Evolutionary conservation across 2,113 vertebrate genomes (phyloP), one percentile per base, ranked within the genome.

Genomic region (Stomatorhinus ivindoensis): DNA sequence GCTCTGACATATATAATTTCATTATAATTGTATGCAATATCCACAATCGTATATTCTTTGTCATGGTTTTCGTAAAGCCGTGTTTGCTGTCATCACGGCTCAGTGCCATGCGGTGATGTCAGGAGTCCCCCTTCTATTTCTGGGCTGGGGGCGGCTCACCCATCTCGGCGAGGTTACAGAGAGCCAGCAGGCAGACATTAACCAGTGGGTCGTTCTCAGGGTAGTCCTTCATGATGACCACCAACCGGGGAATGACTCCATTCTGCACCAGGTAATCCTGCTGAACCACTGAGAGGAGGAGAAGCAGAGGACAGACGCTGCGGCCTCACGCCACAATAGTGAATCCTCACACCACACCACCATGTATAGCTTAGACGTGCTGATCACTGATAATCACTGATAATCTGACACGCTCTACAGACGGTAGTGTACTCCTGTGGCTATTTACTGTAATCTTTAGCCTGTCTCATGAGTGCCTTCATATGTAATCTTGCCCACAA

Each of bases 131-230:
- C 24, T 86, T 24, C 83, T 47, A 48, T 27, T 42, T 39, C 87
- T 10, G 35, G 35, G 73, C 13, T 19, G 4, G 73, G 69, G 73
- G 90, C 82, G 89, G 31, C 90, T 96, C 91, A 98, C 97, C 97
- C 90, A 98, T 94, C 48, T 97, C 96, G 89, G 96, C 96, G 58
- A 98, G 95, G 89, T 97, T 97, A 89, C 95, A 97, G 90, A 98
- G 93, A 11, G 97, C 97, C 95, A 97, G 87, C 9, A 98, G 94
- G 90, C 96, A 96, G 88, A 97, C 97, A 0, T 96, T 97, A 88
- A 97, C 94, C 84, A 98, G 95, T 0, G 96, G 94, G 89, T 98
- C 97, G 0, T 96, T 97, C 88, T 97, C 95, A 73, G 96, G 96
- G 51, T 96, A 96, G 82, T 95, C 93, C 0, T 93, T 94, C 93